Conservation (phyloP, 2,888 invertebrate genomes). For the Sesia apiformis region DNA sequence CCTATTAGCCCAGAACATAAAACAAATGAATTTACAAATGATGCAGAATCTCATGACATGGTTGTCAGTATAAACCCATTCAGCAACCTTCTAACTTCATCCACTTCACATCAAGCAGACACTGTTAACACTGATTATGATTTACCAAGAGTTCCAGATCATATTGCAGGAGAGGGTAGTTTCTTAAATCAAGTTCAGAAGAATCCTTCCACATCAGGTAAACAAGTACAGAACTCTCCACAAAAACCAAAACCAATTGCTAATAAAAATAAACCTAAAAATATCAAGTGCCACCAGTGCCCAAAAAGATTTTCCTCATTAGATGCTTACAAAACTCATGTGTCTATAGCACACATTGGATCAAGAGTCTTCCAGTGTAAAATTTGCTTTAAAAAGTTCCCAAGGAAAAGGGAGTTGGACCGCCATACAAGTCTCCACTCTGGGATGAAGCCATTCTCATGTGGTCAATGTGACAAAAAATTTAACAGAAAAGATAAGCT, state of each 20-base stretch:
- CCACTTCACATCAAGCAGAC: conserved; percentile 36
- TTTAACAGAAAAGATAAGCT: conserved; percentile 82
- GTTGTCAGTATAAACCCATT: conserved; percentile 77
- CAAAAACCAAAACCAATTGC: conserved; percentile 28
- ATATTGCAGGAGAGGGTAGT: conserved; percentile 64
- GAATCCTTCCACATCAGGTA: conserved; percentile 35
- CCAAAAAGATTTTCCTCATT: conserved; percentile 66
- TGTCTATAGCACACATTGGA: conserved; percentile 65
- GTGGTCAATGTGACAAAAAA: conserved; percentile 78
- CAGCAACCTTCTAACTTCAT: conserved; percentile 61
- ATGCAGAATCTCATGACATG: conserved; percentile 66
- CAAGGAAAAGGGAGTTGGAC: conserved; percentile 80
- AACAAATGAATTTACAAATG: conserved; percentile 33
- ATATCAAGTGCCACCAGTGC: conserved; percentile 69
- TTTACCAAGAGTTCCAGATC: conserved; percentile 66
- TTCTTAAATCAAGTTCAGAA: conserved; percentile 55
- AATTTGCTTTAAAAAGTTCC: conserved; percentile 79
- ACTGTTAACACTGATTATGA: conserved; percentile 48
- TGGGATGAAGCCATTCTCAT: conserved; percentile 79
- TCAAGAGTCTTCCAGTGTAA: conserved; percentile 77
- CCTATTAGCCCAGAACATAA: conserved; percentile 40
- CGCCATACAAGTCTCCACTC: conserved; percentile 80
- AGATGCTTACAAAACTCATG: conserved; percentile 70
- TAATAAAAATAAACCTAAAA: conserved; percentile 62
- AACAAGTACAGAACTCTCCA: conserved; percentile 38